A percentile compares a stretch with the other conserved stretches of the same genome.
Conservation (phyloP, 2,797 vertebrate genomes). For the Corythornis leucogaster region DNA sequence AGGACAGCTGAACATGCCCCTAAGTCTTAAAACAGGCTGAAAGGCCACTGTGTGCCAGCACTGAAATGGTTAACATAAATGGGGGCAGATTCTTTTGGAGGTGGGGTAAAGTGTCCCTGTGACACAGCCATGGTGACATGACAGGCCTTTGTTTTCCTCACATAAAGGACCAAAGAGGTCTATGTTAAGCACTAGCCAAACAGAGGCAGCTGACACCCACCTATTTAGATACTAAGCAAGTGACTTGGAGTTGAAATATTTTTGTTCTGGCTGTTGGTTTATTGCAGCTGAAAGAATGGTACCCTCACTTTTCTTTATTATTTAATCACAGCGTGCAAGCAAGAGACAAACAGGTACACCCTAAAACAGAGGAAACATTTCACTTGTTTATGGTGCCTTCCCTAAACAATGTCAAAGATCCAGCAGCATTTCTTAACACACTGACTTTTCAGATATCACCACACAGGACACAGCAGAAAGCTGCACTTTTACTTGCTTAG, state of each 20-base stretch:
- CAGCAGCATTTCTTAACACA: background rate
- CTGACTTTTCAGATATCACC: background rate
- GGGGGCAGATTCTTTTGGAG: background rate
- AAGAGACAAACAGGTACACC: background rate
- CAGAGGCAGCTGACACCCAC: background rate
- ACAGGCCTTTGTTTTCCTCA: slow-evolving; percentile 17
- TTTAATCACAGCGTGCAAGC: background rate
- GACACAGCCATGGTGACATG: slow-evolving; percentile 23
- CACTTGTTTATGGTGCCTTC: background rate
- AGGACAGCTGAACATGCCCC: background rate
- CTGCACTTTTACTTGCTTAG: background rate
- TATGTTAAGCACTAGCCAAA: slow-evolving; percentile 6
- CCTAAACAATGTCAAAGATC: background rate
- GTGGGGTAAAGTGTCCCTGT: background rate
- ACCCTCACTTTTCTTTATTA: background rate
- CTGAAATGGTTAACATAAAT: slow-evolving; percentile 24
- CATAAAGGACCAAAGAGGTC: background rate
- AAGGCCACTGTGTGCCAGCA: background rate
- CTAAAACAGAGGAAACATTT: background rate
- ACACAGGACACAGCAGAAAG: background rate
- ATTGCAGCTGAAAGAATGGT: background rate
- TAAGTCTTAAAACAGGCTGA: background rate
- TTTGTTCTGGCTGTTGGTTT: background rate
- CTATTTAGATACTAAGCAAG: background rate
- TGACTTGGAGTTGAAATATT: background rate